Evolutionary conservation across 2,888 invertebrate genomes (phyloP), one percentile per base, ranked within the genome.

Genomic region (Dasypolia templi): DNA sequence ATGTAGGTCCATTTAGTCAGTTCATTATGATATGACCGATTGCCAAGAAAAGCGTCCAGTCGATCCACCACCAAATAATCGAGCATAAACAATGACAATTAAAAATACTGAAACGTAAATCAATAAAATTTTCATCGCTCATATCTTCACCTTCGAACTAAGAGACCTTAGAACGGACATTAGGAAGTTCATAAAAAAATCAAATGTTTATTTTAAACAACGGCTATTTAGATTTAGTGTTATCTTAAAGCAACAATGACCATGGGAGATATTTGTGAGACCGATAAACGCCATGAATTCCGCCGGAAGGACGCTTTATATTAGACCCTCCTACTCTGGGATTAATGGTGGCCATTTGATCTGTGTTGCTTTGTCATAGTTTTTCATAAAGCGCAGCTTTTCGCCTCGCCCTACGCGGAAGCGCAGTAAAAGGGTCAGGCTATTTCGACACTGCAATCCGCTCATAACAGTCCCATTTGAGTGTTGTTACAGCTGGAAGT

Each of bases 361-460:
- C 64, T 73, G 46, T 17, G 29, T 49, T 53, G 56, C 61, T 74
- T 72, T 69, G 71, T 71, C 53, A 70, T 49, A 65, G 32, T 65
- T 73, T 49, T 73, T 83, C 64, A 72, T 69, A 83, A 66, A 61
- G 51, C 42, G 74, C 64, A 69, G 67, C 53, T 51, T 69, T 62
- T 61, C 85, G 89, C 89, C 88, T 71, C 82, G 88, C 83, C 83
- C 82, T 83, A 93, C 87, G 89, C 94, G 94, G 94, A 93, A 93
- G 90, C 81, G 65, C 35, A 79, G 71, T 66, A 91, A 89, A 91
- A 91, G 89, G 91, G 90, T 88, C 89, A 89, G 83, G 87, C 90
- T 90, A 90, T 92, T 93, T 93, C 88, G 76, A 87, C 85, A 88
- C 85, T 74, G 76, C 81, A 80, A 70, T 82, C 79, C 53, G 72